These are phyloP conservation scores for Ellobius talpinus DNA, from an alignment of 2,113 vertebrate genomes.

Conservation along the genomic window DNA sequence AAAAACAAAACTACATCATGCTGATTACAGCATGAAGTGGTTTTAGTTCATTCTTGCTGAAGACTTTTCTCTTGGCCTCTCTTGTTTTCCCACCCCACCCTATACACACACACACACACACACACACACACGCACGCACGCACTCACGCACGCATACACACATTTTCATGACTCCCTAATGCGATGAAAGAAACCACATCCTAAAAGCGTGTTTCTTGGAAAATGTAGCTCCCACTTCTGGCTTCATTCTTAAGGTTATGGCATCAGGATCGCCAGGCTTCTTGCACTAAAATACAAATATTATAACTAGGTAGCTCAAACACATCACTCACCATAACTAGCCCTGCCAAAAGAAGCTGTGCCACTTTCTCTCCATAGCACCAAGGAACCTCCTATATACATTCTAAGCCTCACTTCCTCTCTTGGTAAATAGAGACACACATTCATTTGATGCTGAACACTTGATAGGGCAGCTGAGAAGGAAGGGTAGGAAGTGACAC, in stretches of 20 bases:
- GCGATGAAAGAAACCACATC: neutral
- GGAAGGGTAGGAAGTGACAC: neutral
- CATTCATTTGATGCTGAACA: neutral
- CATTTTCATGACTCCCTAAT: neutral
- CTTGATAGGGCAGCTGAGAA: neutral
- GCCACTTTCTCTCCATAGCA: neutral
- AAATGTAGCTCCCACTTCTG: conserved; percentile 17
- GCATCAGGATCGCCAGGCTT: neutral
- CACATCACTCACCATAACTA: neutral
- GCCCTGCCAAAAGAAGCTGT: neutral
- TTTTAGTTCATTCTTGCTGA: neutral
- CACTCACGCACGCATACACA: neutral
- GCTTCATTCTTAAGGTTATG: neutral
- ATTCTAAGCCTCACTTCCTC: neutral
- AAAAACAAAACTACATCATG: conserved; percentile 23
- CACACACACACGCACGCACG: neutral
- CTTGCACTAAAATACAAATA: neutral
- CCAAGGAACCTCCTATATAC: neutral
- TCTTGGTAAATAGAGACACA: neutral
- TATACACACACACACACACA: neutral
- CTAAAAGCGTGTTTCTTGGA: neutral
- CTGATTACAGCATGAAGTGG: conserved; percentile 25
- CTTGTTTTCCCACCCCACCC: neutral
- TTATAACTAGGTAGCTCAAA: neutral
- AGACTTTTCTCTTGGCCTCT: neutral